A percentile compares a stretch with the other conserved stretches of the same genome.
These are phyloP conservation scores for Gryon sp. DNA, from an alignment of 1,140 invertebrate genomes.

Conservation along the genomic window DNA sequence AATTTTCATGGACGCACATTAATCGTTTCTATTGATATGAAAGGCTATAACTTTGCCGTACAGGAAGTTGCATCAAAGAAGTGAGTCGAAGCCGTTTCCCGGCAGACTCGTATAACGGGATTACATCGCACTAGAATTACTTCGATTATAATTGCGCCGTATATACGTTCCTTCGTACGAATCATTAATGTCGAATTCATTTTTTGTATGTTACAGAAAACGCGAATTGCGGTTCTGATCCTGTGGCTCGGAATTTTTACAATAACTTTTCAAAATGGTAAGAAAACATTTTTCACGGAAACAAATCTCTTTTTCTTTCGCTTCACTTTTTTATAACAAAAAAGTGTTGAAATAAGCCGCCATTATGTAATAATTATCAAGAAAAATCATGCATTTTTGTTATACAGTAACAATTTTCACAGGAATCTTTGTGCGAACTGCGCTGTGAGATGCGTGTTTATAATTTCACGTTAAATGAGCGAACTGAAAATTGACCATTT, in stretches of 20 bases:
- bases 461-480: too few relatives aligned
- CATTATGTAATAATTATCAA: too few relatives aligned
- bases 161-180: constrained; percentile 29
- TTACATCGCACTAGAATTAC: constrained; percentile 51
- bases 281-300: constrained; percentile 42
- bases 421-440: too few relatives aligned
- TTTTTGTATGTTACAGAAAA: constrained; percentile 68
- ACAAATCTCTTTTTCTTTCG: too few relatives aligned
- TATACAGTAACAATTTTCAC: too few relatives aligned
- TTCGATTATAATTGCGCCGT: constrained; percentile 62
- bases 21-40: constrained; percentile 63
- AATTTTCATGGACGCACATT: constrained; percentile 54
- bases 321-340: too few relatives aligned
- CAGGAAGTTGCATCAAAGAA: constrained; percentile 69
- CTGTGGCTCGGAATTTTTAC: constrained; percentile 66
- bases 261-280: constrained; percentile 65
- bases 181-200: constrained; percentile 51
- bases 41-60: constrained; percentile 53
- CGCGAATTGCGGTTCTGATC: constrained; percentile 64
- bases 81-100: constrained; percentile 65
- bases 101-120: constrained; percentile 64
- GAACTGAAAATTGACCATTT: too few relatives aligned
- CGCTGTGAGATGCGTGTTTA: too few relatives aligned
- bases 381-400: too few relatives aligned
- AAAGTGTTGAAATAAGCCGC: too few relatives aligned